These are phyloP conservation scores for Nomada fabriciana DNA, from an alignment of 2,888 invertebrate species.

Conservation along the genomic window DNA sequence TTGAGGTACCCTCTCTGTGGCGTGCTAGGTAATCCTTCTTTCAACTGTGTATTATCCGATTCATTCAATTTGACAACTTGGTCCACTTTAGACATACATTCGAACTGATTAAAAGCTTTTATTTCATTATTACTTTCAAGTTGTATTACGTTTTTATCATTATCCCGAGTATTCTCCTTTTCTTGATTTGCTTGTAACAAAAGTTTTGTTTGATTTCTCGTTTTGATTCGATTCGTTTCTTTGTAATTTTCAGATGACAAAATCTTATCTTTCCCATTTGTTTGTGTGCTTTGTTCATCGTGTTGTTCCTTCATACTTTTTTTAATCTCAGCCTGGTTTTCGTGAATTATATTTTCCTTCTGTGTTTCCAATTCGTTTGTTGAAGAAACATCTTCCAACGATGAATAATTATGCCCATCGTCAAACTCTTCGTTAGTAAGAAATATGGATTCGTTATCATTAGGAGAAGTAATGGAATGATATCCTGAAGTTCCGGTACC, in stretches of 20 bases:
- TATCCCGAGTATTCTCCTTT: neutral
- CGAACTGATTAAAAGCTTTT: neutral
- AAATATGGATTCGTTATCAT: constrained; percentile 22
- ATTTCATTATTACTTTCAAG: neutral
- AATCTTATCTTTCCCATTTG: neutral
- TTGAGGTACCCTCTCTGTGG: constrained; percentile 44
- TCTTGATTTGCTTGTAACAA: neutral
- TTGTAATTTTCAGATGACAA: neutral
- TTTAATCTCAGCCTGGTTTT: too few relatives aligned
- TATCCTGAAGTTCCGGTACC: constrained; percentile 52
- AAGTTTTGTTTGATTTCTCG: neutral
- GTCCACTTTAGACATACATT: constrained; percentile 10
- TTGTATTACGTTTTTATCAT: constrained; percentile 10
- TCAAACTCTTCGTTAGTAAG: constrained; percentile 33
- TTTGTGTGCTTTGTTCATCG: neutral
- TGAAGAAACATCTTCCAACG: neutral
- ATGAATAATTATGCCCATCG: constrained; percentile 30
- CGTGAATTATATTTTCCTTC: neutral
- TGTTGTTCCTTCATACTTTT: neutral
- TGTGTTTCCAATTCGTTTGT: constrained; percentile 14
- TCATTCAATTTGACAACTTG: neutral
- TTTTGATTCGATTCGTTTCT: constrained; percentile 1
- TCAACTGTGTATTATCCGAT: neutral
- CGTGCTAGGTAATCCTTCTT: constrained; percentile 16
- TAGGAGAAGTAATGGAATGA: constrained; percentile 30